These are phyloP conservation scores for Vollenhovia emeryi DNA, from an alignment of 1,140 invertebrate species.

Conservation along the genomic window DNA sequence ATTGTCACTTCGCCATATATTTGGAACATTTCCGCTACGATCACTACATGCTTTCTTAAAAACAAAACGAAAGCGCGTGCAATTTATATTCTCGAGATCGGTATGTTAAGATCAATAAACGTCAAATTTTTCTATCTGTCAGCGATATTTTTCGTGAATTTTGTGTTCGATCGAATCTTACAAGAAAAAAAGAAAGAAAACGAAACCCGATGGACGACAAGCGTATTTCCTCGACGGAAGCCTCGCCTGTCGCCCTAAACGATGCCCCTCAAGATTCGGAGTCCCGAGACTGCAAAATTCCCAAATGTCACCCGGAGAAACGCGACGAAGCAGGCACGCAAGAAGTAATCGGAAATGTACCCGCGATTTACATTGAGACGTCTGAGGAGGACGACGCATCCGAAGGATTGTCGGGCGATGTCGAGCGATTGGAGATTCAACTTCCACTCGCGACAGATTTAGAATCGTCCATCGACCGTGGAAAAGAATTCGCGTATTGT, in stretches of 20 bases:
- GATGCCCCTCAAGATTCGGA: background rate
- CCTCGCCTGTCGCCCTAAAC: background rate
- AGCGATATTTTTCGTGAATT: background rate
- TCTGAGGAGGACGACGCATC: constrained; percentile 24
- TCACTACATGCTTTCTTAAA: background rate
- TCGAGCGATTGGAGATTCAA: background rate
- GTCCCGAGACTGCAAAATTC: background rate
- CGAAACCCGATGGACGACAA: constrained; percentile 5
- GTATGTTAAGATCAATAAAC: background rate
- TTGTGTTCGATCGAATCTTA: background rate
- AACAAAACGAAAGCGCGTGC: constrained; percentile 26
- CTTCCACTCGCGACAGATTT: background rate
- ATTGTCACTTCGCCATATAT: background rate
- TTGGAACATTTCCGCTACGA: background rate
- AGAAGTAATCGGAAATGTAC: background rate
- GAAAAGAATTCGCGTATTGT: constrained; percentile 7
- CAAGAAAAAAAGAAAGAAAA: background rate
- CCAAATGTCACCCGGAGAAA: constrained; percentile 1
- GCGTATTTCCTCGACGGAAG: background rate
- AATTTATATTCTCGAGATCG: background rate
- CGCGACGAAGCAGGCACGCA: background rate
- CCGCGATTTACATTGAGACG: background rate
- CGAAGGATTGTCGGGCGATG: background rate
- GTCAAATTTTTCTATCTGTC: background rate
- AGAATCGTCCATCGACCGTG: background rate